Percentiles rank a stretch among this genome's conserved stretches.
phyloP scores from a whole-genome alignment of 2,113 vertebrate genomes.

The Pachyramphus minor region DNA sequence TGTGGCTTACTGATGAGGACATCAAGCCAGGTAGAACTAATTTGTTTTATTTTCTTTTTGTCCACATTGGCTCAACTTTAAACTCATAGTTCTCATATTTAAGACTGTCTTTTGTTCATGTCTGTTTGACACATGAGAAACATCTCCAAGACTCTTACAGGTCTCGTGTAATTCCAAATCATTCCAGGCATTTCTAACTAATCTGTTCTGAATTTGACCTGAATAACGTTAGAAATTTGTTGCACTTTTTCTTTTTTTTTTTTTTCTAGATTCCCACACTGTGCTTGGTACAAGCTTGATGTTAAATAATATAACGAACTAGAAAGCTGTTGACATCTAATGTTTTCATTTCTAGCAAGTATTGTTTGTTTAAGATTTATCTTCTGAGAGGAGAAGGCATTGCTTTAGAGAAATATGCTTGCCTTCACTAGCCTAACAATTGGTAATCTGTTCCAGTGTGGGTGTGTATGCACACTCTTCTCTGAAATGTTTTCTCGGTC shows the following conservation, averaged over 20 bases:
- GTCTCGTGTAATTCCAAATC: slow-evolving; percentile 8
- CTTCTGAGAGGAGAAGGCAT: background rate
- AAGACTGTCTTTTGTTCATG: slow-evolving; percentile 14
- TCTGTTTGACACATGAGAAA: slow-evolving; percentile 5
- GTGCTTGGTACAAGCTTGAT: background rate
- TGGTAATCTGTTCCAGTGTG: slow-evolving; percentile 16
- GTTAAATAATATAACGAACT: background rate
- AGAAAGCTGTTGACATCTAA: slow-evolving; percentile 23
- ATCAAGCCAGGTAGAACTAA: background rate
- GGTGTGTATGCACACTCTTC: background rate
- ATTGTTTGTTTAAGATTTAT: slow-evolving; percentile 49
- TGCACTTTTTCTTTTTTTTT: background rate
- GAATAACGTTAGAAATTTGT: background rate
- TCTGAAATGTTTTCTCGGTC: slow-evolving; percentile 25
- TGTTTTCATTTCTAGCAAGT: background rate
- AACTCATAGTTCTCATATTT: background rate
- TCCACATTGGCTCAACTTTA: background rate
- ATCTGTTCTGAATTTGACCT: background rate
- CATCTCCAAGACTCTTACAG: slow-evolving; percentile 1
- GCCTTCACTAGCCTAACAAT: slow-evolving; percentile 26
- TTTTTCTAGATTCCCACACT: background rate
- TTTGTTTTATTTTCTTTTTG: background rate
- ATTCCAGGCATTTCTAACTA: slow-evolving; percentile 3
- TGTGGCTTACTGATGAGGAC: background rate
- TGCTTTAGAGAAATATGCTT: slow-evolving; percentile 30